Conservation (phyloP, 1,140 invertebrate species). For the Euschistus heros region DNA sequence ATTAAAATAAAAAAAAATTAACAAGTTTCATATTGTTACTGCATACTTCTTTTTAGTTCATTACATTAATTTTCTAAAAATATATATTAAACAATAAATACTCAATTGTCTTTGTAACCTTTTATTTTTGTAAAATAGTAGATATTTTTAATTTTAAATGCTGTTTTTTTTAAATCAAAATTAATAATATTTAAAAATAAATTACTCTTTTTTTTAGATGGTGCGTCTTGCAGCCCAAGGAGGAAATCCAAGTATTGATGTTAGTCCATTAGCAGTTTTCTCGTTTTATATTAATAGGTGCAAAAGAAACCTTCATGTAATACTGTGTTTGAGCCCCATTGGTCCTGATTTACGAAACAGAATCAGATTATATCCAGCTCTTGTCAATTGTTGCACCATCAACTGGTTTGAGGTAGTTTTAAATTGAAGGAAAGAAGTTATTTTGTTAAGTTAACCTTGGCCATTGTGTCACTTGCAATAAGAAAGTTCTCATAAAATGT, state of each 20-base stretch:
- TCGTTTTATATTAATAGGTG: slow-evolving; percentile 75
- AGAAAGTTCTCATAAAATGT: too few species aligned
- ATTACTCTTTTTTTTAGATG: slow-evolving; percentile 33
- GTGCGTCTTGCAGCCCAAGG: slow-evolving; percentile 63
- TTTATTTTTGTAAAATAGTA: background rate
- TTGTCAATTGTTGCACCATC: slow-evolving; percentile 90
- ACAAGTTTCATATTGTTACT: too few species aligned
- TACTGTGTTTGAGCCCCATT: slow-evolving; percentile 84
- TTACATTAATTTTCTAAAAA: too few species aligned
- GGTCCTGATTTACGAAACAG: slow-evolving; percentile 69
- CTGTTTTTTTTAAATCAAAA: too few species aligned
- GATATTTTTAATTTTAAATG: background rate
- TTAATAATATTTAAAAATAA: background rate
- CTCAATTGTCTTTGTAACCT: too few species aligned
- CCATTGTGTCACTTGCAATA: too few species aligned
- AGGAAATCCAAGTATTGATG: slow-evolving; percentile 69
- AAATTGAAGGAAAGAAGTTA: background rate
- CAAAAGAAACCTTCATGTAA: slow-evolving; percentile 76
- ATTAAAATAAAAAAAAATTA: too few species aligned
- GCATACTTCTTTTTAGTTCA: too few species aligned
- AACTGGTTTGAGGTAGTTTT: slow-evolving; percentile 74
- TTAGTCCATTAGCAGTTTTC: slow-evolving; percentile 68
- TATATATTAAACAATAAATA: too few species aligned
- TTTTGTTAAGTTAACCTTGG: background rate
- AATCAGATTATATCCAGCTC: slow-evolving; percentile 76